These are phyloP conservation scores for Anoplopoma fimbria DNA, from an alignment of 2,113 vertebrate species.

Conservation along the genomic window DNA sequence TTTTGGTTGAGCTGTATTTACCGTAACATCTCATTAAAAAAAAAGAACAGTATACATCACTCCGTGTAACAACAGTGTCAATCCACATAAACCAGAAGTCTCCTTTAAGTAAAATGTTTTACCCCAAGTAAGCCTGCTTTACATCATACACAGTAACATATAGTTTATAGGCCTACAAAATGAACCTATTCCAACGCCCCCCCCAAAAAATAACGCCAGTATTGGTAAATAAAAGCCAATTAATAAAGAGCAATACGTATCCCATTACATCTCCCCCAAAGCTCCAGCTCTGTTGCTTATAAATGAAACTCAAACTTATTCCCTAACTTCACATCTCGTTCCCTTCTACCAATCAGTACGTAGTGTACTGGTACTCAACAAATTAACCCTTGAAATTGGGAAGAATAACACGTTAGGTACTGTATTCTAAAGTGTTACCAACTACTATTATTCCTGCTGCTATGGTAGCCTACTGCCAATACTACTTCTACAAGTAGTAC, in stretches of 20 bases:
- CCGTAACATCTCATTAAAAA: too few species aligned
- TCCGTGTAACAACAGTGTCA: background rate
- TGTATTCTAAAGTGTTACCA: background rate
- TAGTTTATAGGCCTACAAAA: background rate
- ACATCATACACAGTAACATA: background rate
- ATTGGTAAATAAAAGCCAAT: background rate
- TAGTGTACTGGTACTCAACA: background rate
- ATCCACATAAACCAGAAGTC: background rate
- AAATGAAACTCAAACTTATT: background rate
- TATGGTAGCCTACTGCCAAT: background rate
- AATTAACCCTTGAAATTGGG: background rate
- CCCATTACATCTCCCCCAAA: background rate
- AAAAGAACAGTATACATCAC: background rate
- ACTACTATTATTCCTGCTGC: background rate
- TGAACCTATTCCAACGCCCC: background rate
- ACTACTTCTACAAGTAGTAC: background rate
- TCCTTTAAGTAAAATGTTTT: background rate
- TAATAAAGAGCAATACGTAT: background rate
- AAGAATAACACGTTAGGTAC: background rate
- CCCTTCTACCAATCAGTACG: background rate
- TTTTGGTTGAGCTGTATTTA: background rate
- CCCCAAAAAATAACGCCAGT: background rate
- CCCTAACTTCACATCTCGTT: background rate
- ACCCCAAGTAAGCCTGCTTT: too few species aligned
- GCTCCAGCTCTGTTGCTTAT: background rate